A percentile compares a stretch with the other conserved stretches of the same genome.
phyloP scores from a whole-genome alignment of 2,113 vertebrate genomes.

The Neogobius melanostomus region DNA sequence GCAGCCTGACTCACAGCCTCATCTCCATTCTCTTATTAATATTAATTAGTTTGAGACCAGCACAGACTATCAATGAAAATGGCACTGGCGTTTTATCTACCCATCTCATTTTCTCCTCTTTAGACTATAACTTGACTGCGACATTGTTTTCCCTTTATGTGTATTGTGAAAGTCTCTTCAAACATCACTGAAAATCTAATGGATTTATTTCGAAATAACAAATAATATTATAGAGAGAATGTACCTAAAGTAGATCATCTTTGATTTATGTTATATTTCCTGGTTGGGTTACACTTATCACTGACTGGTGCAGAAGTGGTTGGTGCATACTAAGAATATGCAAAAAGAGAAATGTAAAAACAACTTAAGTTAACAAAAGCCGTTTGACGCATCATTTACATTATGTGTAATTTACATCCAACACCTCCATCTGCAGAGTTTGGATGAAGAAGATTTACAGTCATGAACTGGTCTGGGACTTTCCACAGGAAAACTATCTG shows the following conservation, averaged over 20 bases:
- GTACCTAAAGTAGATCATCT: not conserved
- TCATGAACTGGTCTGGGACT: too few relatives aligned
- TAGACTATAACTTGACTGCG: constrained; percentile 68
- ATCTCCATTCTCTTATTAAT: constrained; percentile 84
- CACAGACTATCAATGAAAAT: constrained; percentile 77
- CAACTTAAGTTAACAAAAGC: too few relatives aligned
- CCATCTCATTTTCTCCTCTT: constrained; percentile 49
- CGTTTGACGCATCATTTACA: too few relatives aligned
- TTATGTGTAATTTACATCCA: too few relatives aligned
- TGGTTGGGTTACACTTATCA: not conserved
- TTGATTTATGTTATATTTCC: not conserved
- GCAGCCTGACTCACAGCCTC: constrained; percentile 77
- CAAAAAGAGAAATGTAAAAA: too few relatives aligned
- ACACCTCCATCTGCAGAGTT: too few relatives aligned
- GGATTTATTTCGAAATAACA: not conserved
- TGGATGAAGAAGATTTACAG: too few relatives aligned
- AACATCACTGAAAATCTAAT: not conserved
- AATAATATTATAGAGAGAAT: not conserved
- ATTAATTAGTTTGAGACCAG: constrained; percentile 83
- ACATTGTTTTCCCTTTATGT: not conserved
- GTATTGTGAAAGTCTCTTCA: not conserved
- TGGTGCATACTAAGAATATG: too few relatives aligned
- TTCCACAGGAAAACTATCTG: too few relatives aligned
- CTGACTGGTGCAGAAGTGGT: not conserved
- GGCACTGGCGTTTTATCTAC: constrained; percentile 70